Conservation (phyloP, 2,113 vertebrate genomes). For the Brevimyrus niger region DNA sequence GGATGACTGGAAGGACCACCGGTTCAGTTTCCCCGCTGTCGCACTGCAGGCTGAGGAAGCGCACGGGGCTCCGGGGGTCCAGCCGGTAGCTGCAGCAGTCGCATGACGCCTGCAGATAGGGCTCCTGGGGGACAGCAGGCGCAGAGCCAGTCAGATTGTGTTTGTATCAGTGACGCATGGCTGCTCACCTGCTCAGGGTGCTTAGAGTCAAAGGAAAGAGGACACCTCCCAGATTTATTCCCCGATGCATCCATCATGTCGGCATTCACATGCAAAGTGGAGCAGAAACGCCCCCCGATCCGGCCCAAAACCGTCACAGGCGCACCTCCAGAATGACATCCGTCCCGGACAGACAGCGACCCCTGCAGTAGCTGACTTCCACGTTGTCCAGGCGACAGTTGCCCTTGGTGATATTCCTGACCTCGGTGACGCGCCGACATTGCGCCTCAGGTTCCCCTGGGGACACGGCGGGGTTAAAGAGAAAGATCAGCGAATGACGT, state of each 20-base stretch:
- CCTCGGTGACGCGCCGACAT: slow-evolving; percentile 66
- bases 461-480: neutral
- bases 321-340: slow-evolving; percentile 75
- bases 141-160: neutral
- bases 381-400: slow-evolving; percentile 70
- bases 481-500: neutral
- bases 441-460: slow-evolving; percentile 54
- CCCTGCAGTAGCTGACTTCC: slow-evolving; percentile 77
- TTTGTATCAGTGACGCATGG: neutral
- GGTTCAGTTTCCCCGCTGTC: slow-evolving; percentile 60
- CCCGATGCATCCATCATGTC: neutral
- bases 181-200: neutral
- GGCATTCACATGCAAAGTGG: neutral
- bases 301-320: neutral
- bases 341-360: slow-evolving; percentile 71
- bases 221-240: neutral
- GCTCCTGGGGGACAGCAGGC: slow-evolving; percentile 58
- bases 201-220: neutral
- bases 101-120: slow-evolving; percentile 73
- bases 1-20: slow-evolving; percentile 73
- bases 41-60: slow-evolving; percentile 69
- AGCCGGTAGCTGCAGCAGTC: slow-evolving; percentile 81
- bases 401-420: slow-evolving; percentile 79
- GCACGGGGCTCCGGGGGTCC: slow-evolving; percentile 69
- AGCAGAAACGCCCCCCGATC: neutral